Base-by-base conservation (phyloP, 2,113 vertebrate species). In the Planiliza haematocheilus region DNA sequence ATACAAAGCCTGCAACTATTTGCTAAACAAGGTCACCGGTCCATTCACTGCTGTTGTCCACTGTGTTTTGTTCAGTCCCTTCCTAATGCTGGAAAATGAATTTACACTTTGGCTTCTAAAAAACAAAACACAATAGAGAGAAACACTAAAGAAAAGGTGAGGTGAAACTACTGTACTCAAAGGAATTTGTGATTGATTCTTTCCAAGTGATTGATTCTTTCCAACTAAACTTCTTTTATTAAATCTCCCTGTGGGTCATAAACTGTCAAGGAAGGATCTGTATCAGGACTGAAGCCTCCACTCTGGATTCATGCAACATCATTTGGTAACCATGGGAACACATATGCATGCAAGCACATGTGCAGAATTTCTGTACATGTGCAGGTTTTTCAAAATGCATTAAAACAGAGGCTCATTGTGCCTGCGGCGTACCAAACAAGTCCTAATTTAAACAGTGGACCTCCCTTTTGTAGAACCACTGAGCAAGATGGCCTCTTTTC, bases 261-360 rank as follows among this genome's bases (percentile, higher is more conserved):
- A 74, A 18, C 18, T 36, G 21, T 53, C 14, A 53, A 2, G 10
- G 36, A 51, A 34, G 1, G 5, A 57, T n/a, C 43, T 21, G 37
- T 57, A 13, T 17, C 17, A 68, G 48, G 21, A 37, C 20, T 21
- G n/a, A n/a, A 56, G 34, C 50, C 14, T 51, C 20, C 24, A 17
- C 2, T 30, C 24, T 30, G 24, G 24, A 12, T n/a, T 38, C 34
- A 45, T 64, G 11, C 5, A 5, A 4, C 34, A 51, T 39, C 16
- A 60, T 71, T 61, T 36, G 8, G 48, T 56, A 38, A 43, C 57
- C 16, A 61, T 21, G 48, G 50, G 43, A 77, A 72, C 30, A 38
- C 14, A 52, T 36, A 39, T 41, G 36, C 34, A 69, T 36, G 9
- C 53, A 10, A 46, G n/a, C n/a, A 45, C 30, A 37, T 0, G 0